Evolutionary conservation across 2,888 invertebrate species (phyloP).

Genomic region (Parnassius glacialis): DNA sequence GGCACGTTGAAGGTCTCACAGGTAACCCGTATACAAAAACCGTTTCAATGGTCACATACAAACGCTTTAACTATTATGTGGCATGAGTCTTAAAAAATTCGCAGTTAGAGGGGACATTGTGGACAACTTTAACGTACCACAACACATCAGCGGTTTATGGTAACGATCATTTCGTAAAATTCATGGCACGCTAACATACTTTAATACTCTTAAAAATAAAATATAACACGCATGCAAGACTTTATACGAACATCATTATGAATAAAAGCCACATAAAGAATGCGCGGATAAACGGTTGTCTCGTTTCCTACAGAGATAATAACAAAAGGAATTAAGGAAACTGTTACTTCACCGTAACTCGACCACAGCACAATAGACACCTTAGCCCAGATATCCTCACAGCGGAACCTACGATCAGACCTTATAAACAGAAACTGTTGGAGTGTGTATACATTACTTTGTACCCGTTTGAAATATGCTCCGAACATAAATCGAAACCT

Average conservation of each 20-base stretch:
- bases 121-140: conserved; percentile 53
- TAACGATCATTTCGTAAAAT: conserved; percentile 44
- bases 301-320: conserved; percentile 4
- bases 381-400: conserved; percentile 55
- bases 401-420: conserved; percentile 54
- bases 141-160: conserved; percentile 49
- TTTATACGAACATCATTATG: conserved; percentile 3
- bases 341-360: conserved; percentile 62
- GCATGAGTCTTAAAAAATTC: conserved; percentile 46
- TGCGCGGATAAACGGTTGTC: conserved; percentile 14
- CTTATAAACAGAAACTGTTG: conserved; percentile 6
- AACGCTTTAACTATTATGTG: conserved; percentile 43
- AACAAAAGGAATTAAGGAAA: conserved; percentile 49
- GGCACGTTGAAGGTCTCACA: background rate
- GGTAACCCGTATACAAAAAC: conserved; percentile 23
- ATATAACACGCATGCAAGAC: conserved; percentile 8
- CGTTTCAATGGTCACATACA: conserved; percentile 40
- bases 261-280: conserved; percentile 14
- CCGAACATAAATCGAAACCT: no score
- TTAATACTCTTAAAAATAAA: conserved; percentile 10
- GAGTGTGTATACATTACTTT: background rate
- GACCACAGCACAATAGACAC: conserved; percentile 37
- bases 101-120: conserved; percentile 45
- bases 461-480: no score
- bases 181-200: conserved; percentile 28